Base-by-base conservation (phyloP, 2,113 vertebrate genomes). In the Haemorhous mexicanus region DNA sequence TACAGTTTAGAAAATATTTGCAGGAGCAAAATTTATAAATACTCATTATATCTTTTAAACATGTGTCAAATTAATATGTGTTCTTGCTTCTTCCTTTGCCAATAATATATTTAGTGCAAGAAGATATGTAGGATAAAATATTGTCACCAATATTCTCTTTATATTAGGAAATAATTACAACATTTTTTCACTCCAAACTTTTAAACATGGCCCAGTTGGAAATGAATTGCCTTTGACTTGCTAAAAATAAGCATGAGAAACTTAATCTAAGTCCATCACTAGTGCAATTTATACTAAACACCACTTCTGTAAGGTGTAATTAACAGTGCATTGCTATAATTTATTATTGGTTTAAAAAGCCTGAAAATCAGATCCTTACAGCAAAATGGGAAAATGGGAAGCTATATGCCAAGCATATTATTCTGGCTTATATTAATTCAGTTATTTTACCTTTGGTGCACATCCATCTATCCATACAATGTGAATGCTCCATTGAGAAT, bases 291-390 rank as follows among this genome's bases (percentile, higher is more conserved):
- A 94, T 92, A 93, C 93, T 26, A 24, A 80, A 93, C 66, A 95
- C 89, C 95, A 91, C 73, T 95, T 96, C 68, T 84, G 84, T 69
- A 79, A 93, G 86, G 91, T 96, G 95, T 94, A 98, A 98, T 98
- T 98, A 98, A 96, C 88, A 95, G 93, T 63, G 80, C 80, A 95
- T 94, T 87, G 91, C 80, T 95, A 93, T 95, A 94, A 98, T 97
- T 97, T 98, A 97, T 97, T 97, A 96, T 95, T 96, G 87, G 85
- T 90, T 97, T 96, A 77, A 98, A 95, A 97, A 96, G 91, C 85
- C 79, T 87, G 84, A 97, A 97, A 96, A 95, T 85, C 93, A 89
- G 23, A 64, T 94, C 68, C 84, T 96, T 94, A 75, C 55, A 94
- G 75, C 49, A 53, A 88, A 97, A 95, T 89, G 72, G 78, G 63